These are phyloP conservation scores for Lepus oiostolus DNA, from an alignment of 2,797 vertebrate genomes.

Conservation along the genomic window DNA sequence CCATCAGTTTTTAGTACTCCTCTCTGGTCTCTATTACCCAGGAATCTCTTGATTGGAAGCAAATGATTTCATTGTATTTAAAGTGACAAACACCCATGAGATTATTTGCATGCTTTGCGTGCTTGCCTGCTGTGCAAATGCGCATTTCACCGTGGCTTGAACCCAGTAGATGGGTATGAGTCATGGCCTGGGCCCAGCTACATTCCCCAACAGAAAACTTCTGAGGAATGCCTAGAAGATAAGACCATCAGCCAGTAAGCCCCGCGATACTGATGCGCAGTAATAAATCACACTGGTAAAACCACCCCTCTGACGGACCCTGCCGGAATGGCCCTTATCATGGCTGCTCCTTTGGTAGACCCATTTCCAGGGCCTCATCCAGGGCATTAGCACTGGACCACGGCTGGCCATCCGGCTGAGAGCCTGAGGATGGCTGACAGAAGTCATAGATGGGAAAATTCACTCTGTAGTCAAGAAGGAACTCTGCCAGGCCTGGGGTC, in stretches of 20 bases:
- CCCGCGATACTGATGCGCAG: not conserved
- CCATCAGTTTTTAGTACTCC: not conserved
- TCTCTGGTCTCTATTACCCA: not conserved
- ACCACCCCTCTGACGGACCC: not conserved
- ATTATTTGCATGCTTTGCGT: not conserved
- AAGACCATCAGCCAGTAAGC: not conserved
- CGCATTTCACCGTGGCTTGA: not conserved
- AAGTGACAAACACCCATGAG: not conserved
- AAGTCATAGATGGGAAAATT: not conserved
- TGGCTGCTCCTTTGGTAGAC: not conserved
- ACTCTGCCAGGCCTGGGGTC: not conserved
- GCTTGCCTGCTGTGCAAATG: not conserved
- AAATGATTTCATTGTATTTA: constrained; percentile 12
- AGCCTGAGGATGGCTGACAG: not conserved
- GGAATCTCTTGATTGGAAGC: not conserved
- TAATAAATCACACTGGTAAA: not conserved
- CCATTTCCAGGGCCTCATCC: not conserved
- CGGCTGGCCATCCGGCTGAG: not conserved
- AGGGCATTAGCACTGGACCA: not conserved
- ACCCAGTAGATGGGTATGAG: not conserved
- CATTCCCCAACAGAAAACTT: not conserved
- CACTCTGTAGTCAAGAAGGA: not conserved
- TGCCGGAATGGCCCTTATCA: not conserved
- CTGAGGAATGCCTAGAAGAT: not conserved
- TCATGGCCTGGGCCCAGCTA: not conserved